Base-by-base conservation (phyloP, 2,113 vertebrate genomes). In the Neolamprologus toae region DNA sequence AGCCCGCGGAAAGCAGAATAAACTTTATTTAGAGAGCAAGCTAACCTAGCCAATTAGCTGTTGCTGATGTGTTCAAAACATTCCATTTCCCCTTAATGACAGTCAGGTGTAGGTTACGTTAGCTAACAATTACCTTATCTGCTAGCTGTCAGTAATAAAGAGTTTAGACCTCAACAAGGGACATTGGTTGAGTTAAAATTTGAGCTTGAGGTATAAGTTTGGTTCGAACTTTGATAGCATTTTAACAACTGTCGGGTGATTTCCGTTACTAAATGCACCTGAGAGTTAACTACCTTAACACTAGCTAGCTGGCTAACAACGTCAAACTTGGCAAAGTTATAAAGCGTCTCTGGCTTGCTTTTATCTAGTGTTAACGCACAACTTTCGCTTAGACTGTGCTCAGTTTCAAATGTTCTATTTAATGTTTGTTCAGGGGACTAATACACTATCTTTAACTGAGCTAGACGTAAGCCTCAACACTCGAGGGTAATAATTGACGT, bases 61-160 rank as follows among this genome's bases (percentile, higher is more conserved):
- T 83, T 88, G 47, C 9, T 76, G 81, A 55, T 78, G 78, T 88
- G 87, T 91, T 45, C 12, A 78, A 88, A 93, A 91, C 80, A 88
- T 23, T 80, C 11, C n/a, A 80, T 28, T 23, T 55, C 3, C 19
- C 55, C 8, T 55, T 57, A 26, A 28, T 89, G 90, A 85, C 91
- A 76, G 81, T 8, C 91, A 93, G 90, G 91, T 94, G 71, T 31
- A 79, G 51, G 92, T 88, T 79, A 9, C 13, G 89, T 85, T 92
- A 90, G 92, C 91, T 59, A 23, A 83, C 55, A 28, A 6, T 42
- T 23, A 45, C 57, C 84, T 73, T n/a, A 2, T 7, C 33, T 10
- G 63, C 73, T 87, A 88, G 61, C 89, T 37, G 3, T 9, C 5
- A 61, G 26, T 14, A 73, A 90, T 17, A 51, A 47, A 78, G 71